Base-by-base conservation (phyloP, 2,888 invertebrate species). In the Caenorhabditis imperialis region DNA sequence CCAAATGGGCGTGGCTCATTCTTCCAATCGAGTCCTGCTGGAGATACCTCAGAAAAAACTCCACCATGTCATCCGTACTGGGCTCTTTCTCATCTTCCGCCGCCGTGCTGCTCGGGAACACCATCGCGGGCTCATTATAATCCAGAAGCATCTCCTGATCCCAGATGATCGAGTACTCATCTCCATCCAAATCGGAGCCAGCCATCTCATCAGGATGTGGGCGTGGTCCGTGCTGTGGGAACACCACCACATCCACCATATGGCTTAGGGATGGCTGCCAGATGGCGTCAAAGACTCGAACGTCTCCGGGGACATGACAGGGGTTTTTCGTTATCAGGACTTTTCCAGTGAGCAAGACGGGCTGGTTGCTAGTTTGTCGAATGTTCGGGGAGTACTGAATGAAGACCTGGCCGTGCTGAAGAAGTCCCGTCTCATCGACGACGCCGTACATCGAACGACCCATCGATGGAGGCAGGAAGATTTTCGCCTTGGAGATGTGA, bases 201-300 rank as follows among this genome's bases (percentile, higher is more conserved):
- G 88, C 88, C 88, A 89, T 89, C 80, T 89, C 88, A 73, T 89
- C 88, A 2, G 89, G 86, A 79, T 89, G 89, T 1, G 89, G 89
- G 53, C 89, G 76, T 0, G 80, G 81, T 5, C 89, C 89, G 45
- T 85, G 75, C 3, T 84, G 79, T 5, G 89, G 89, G 67, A 89
- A 90, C 4, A 89, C 89, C 30, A 89, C 86, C 22, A 89, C 89
- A 62, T 90, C 90, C 18, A 75, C 40, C 6, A 85, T 60, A 76
- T 86, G 73, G 61, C 79, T 37, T 82, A 84, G 77, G 79, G 76
- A 63, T 0, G 83, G 81, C 42, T 79, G 77, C 51, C 78, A 73
- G 35, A 86, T 82, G 0, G 84, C 86, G 7, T 83, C 75, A 60
- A 77, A 89, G 61, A 69, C 76, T 7, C 89, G 83, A 0, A 89